Evolutionary conservation across 2,797 vertebrate genomes (phyloP), one percentile per base, ranked within the genome.

Genomic region (Eutrigla gurnardus): DNA sequence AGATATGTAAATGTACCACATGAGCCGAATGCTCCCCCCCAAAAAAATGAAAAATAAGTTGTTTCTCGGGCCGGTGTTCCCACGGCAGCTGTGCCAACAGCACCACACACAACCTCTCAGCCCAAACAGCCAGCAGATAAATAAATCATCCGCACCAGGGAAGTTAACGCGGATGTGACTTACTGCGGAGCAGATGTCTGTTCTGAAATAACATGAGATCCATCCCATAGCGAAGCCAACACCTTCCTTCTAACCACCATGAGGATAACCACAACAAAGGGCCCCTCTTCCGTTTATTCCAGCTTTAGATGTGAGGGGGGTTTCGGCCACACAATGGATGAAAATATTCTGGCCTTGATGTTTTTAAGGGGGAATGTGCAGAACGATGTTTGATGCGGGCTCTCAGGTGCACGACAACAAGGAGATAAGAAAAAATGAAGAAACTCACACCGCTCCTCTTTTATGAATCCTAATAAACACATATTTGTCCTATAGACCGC

Each of bases 201-300:
- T 37, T 80, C 79, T 58, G 74, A 66, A 87, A 89, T 80, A 90
- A 86, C 84, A 89, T 36, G 17, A 65, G 57, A 71, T 80, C 70
- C 78, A 37, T 70, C 72, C n/a, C 60, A 57, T 18, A 50, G 63
- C 50, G 62, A 90, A 88, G 73, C 54, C 64, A 73, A 81, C 87
- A 86, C 88, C 88, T 88, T 89, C 89, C 88, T 89, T 85, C 86
- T 3, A 87, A 83, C 73, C 83, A 64, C 80, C 88, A 79, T 83
- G 83, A 91, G 88, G 83, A 82, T 79, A 80, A 79, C 86, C 85
- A 85, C 86, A 87, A 90, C 88, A 91, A 92, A 91, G 88, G 89
- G 53, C 50, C 73, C 52, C 54, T 45, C 53, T 88, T 87, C 89
- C 79, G 65, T 64, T 73, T 59, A 81, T 86, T 66, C 73, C 65